phyloP scores from a whole-genome alignment of 37 sponge, comb jelly and placozoan species.

The Cliona cf. orientalis region DNA sequence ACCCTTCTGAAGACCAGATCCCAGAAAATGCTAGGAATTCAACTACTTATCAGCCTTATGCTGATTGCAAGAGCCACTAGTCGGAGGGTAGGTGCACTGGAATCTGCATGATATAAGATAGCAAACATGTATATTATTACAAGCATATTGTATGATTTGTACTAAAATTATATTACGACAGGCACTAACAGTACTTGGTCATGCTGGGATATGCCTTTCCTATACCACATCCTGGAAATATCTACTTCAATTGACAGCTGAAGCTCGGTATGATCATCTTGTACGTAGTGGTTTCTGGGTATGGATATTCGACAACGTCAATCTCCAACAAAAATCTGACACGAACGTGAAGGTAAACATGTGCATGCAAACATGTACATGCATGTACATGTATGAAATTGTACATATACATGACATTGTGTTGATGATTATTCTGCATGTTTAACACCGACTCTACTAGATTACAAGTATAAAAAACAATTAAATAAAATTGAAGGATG shows the following conservation, averaged over 20 bases:
- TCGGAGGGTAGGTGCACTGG: conserved; percentile 12
- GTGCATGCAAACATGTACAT: too few species aligned
- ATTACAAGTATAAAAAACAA: too few species aligned
- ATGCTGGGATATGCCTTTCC: neutral
- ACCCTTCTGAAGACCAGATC: conserved; percentile 7
- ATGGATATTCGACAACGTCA: neutral
- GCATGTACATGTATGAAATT: too few species aligned
- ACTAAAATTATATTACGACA: too few species aligned
- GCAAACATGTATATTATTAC: too few species aligned
- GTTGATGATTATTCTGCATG: too few species aligned
- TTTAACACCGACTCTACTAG: too few species aligned
- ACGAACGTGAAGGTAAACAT: conserved; percentile 3
- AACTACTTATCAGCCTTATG: conserved; percentile 18
- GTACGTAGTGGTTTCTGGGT: neutral
- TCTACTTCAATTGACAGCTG: neutral
- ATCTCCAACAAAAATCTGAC: neutral
- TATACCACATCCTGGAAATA: neutral
- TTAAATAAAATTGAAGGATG: too few species aligned
- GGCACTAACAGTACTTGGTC: neutral
- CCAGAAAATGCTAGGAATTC: conserved; percentile 5
- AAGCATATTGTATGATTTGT: too few species aligned
- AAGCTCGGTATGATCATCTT: neutral
- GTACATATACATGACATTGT: too few species aligned
- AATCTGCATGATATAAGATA: too few species aligned
- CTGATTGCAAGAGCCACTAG: conserved; percentile 12